Conservation (phyloP, 2,888 invertebrate genomes). For the Lingula anatina region DNA sequence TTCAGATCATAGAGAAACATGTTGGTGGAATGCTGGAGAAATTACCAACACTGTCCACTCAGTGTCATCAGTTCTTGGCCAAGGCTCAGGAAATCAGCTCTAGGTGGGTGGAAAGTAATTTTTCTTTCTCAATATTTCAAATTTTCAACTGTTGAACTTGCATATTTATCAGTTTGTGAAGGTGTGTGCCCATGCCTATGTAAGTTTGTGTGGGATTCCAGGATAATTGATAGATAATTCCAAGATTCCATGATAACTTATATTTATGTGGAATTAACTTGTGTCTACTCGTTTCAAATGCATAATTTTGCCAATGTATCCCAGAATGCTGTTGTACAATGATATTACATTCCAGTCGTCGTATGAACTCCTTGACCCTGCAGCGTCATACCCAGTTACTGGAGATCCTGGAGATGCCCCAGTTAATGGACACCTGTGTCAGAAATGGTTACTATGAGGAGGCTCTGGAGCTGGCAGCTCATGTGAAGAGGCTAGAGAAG, state of each 20-base stretch:
- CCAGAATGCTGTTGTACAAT: no score
- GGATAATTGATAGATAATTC: no score
- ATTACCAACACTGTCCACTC: constrained; percentile 70
- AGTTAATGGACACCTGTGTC: constrained; percentile 85
- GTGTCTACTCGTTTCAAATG: no score
- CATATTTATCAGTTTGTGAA: no score
- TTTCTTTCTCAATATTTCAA: no score
- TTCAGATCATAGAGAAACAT: constrained; percentile 40
- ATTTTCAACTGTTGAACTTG: no score
- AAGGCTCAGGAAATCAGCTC: constrained; percentile 69
- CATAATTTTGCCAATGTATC: constrained; percentile 1
- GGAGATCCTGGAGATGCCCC: constrained; percentile 86
- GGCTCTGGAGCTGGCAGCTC: constrained; percentile 82
- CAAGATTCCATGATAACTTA: no score
- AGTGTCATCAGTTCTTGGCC: constrained; percentile 77
- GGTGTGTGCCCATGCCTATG: no score
- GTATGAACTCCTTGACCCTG: constrained; percentile 68
- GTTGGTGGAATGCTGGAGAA: constrained; percentile 67
- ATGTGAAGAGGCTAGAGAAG: constrained; percentile 76
- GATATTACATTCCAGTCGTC: constrained; percentile 51
- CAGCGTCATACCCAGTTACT: constrained; percentile 81
- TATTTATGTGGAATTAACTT: no score
- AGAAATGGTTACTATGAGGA: constrained; percentile 88
- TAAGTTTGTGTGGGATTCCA: no score
- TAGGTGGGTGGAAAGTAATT: no score